Evolutionary conservation across 2,888 invertebrate genomes (phyloP).

Genomic region (Agrochola circellaris): DNA sequence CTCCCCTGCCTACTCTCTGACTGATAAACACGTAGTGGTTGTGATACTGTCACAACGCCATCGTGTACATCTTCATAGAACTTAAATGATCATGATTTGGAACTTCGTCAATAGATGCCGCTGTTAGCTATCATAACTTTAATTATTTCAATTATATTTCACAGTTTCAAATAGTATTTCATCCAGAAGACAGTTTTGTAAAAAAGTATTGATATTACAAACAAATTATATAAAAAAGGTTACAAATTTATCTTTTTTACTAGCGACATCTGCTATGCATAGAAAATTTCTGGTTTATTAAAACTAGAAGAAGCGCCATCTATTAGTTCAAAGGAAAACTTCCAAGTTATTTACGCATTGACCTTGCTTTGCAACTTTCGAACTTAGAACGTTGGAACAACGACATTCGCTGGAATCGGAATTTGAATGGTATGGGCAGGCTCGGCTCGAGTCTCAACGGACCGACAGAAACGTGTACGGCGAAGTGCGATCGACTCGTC

Average conservation of each 20-base stretch:
- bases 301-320: conserved; percentile 74
- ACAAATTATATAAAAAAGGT: not conserved
- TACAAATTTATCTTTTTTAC: not conserved
- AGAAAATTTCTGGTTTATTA: not conserved
- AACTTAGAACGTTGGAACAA: conserved; percentile 85
- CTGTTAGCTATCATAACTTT: not conserved
- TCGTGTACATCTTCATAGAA: conserved; percentile 8
- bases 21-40: not conserved
- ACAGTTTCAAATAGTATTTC: not conserved
- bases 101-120: conserved; percentile 25
- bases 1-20: not conserved
- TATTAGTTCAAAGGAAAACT: conserved; percentile 62
- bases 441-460: conserved; percentile 72
- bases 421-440: conserved; percentile 84
- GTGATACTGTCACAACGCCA: conserved; percentile 17
- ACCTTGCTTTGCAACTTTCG: conserved; percentile 87
- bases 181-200: fast-evolving
- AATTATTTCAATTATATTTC: too few species aligned
- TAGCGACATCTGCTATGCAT: conserved; percentile 61
- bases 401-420: conserved; percentile 82
- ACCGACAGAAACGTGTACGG: conserved; percentile 90
- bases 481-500: conserved; percentile 91
- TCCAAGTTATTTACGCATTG: conserved; percentile 76
- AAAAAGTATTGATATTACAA: not conserved
- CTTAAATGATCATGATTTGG: not conserved